A percentile compares a stretch with the other conserved stretches of the same genome.
These are phyloP conservation scores for Tragulus kanchil DNA, from an alignment of 2,113 vertebrate species.

Conservation along the genomic window DNA sequence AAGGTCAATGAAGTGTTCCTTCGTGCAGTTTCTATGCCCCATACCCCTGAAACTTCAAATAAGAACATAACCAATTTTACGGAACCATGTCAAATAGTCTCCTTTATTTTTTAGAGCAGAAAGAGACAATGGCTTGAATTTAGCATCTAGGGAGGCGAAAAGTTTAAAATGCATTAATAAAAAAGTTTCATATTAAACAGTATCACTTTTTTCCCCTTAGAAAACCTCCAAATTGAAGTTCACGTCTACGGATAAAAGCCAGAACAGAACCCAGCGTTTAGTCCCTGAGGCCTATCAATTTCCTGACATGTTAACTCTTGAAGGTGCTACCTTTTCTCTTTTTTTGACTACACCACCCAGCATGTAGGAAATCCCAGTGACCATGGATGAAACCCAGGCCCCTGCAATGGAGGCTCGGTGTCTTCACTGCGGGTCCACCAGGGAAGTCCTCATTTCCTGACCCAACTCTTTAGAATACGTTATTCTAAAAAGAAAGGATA, in stretches of 20 bases:
- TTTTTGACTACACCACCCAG: background rate
- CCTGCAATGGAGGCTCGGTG: background rate
- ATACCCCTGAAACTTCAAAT: constrained; percentile 36
- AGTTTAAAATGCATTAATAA: constrained; percentile 5
- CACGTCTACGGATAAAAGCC: background rate
- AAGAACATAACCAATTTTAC: background rate
- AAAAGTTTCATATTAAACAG: constrained; percentile 22
- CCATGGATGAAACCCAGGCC: background rate
- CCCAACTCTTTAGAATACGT: background rate
- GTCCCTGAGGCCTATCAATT: background rate
- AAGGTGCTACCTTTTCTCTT: background rate
- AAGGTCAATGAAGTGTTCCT: constrained; percentile 55
- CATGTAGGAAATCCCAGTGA: background rate
- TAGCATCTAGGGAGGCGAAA: background rate
- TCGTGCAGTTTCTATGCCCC: constrained; percentile 38
- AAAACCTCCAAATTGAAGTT: constrained; percentile 20
- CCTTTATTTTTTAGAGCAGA: constrained; percentile 1
- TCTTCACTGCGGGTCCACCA: background rate
- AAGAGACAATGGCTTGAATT: background rate
- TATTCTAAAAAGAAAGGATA: background rate
- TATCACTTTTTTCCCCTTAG: background rate
- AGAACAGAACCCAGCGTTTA: background rate
- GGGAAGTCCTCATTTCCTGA: background rate
- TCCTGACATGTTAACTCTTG: background rate
- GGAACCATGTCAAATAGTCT: background rate